Evolutionary conservation across 2,888 invertebrate species (phyloP), one percentile per base, ranked within the genome.

Genomic region (Anthophora plumipes): DNA sequence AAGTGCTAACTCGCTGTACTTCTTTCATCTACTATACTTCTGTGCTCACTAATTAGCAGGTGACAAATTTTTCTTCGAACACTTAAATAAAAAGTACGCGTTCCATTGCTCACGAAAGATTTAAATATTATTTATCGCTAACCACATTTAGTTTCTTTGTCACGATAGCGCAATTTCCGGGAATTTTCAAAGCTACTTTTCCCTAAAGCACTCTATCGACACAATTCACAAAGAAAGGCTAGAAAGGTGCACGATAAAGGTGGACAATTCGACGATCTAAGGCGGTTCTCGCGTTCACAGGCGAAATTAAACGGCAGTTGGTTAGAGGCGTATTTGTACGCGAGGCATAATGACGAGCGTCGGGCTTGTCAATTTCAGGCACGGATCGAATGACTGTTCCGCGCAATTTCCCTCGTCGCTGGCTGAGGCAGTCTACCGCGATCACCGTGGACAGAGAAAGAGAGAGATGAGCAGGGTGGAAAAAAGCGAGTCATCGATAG

Each of bases 331-430:
- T 12, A 31, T 68, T 72, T 12, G 50, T 43, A 22, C 14, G 8
- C 5, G n/a, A 11, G 25, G 20, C 63, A 71, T 68, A 80, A 72
- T 81, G 76, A 76, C 68, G 52, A 73, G 73, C 77, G 41, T 66
- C 55, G 68, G 37, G 70, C 14, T 64, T 77, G 82, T 83, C 83
- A 78, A 72, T 83, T 82, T 61, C 70, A 76, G 61, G 50, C 66
- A 48, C 68, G 77, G 84, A 79, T 76, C 80, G 85, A 86, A 82
- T 76, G 73, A 76, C 80, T 76, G 82, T 86, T 77, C 77, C 85
- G 85, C 82, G 82, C 89, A 89, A 88, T 88, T 88, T 88, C 89
- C 88, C 88, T 83, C 82, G 84, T 74, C 20, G 83, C 64, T 50
- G 67, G 55, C 39, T 12, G 61, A 43, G 55, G 67, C 25, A 48